Conservation (phyloP, 2,113 vertebrate genomes). For the Poeciliopsis occidentalis region DNA sequence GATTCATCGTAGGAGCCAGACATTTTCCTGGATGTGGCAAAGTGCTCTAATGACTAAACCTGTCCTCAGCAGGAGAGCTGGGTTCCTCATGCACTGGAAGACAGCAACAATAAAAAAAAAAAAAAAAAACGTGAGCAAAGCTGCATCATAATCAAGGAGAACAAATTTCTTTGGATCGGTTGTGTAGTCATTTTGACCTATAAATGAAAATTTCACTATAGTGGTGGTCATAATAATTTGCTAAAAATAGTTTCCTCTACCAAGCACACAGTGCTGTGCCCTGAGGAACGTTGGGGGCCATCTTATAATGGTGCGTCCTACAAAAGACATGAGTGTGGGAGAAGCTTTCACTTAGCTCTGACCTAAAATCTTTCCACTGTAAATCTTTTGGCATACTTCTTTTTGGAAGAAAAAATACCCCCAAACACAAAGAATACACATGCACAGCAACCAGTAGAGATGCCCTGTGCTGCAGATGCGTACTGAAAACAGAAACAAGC, state of each 20-base stretch:
- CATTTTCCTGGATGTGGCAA: slow-evolving; percentile 83
- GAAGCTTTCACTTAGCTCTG: too few species aligned
- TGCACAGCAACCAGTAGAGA: slow-evolving; percentile 2
- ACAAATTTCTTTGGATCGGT: too few species aligned
- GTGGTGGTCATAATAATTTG: too few species aligned
- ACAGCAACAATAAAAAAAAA: slow-evolving; percentile 31
- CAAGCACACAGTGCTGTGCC: slow-evolving; percentile 43
- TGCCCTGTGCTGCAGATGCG: background rate
- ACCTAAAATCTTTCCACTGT: too few species aligned
- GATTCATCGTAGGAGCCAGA: slow-evolving; percentile 95
- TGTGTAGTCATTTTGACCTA: too few species aligned
- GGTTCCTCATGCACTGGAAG: slow-evolving; percentile 80
- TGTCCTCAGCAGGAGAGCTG: slow-evolving; percentile 72
- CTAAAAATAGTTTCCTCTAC: too few species aligned
- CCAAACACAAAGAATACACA: slow-evolving; percentile 7
- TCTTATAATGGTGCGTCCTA: slow-evolving; percentile 58
- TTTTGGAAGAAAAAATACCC: too few species aligned
- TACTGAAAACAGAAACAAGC: background rate
- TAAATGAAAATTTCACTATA: too few species aligned
- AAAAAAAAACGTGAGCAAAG: too few species aligned
- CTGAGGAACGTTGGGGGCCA: slow-evolving; percentile 46
- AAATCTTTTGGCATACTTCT: too few species aligned
- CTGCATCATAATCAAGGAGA: too few species aligned
- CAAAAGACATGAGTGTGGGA: too few species aligned
- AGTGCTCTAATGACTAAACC: slow-evolving; percentile 69